Percentiles rank a stretch among this genome's conserved stretches.
Evolutionary conservation across 2,113 vertebrate genomes (phyloP).

Genomic region (Oxyura jamaicensis): DNA sequence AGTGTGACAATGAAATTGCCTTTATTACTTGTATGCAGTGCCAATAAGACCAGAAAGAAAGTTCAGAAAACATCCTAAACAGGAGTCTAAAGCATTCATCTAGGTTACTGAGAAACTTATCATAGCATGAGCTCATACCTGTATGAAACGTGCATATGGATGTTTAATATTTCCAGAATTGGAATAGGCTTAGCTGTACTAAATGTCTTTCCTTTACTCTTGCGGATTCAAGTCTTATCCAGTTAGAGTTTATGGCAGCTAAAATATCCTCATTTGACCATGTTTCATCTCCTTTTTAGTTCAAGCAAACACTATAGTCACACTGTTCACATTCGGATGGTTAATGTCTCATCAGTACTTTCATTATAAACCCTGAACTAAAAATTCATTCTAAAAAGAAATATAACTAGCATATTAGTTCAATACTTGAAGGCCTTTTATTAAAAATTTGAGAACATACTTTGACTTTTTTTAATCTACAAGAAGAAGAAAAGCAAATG

Average conservation of each 20-base stretch:
- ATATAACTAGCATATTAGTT: background rate
- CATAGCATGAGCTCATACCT: accelerated
- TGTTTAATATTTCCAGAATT: background rate
- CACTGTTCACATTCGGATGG: background rate
- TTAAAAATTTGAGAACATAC: background rate
- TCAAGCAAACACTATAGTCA: background rate
- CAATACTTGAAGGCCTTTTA: background rate
- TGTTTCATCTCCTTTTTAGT: background rate
- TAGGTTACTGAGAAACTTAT: background rate
- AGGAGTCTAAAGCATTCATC: background rate
- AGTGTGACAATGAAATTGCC: background rate
- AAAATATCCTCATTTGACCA: background rate
- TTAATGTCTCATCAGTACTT: background rate
- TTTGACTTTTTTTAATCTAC: background rate
- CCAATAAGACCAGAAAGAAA: background rate
- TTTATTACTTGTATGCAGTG: background rate
- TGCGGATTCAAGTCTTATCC: background rate
- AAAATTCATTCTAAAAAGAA: background rate
- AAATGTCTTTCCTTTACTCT: background rate
- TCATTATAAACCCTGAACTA: background rate
- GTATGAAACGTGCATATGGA: background rate
- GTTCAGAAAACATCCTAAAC: background rate
- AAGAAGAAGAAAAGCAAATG: background rate
- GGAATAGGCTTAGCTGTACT: background rate
- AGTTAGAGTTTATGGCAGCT: background rate